Base-by-base conservation (phyloP, 2,797 vertebrate species). In the Propithecus perrieri region DNA sequence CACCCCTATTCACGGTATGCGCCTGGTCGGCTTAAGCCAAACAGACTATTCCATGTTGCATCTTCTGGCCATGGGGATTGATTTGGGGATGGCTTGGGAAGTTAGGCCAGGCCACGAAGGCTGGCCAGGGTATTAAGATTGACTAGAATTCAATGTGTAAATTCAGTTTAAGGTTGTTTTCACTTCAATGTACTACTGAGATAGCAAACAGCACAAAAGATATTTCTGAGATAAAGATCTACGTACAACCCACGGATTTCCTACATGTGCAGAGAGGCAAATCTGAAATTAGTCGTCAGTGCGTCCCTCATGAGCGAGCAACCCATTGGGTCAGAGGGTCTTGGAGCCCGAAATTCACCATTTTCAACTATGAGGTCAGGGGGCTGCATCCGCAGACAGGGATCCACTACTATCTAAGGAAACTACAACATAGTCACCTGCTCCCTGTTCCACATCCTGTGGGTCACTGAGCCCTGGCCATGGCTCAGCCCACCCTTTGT, bases 241-340 rank as follows among this genome's bases (percentile, higher is more conserved):
- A 17, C 5, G 4, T 84, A 12, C 1, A 22, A n/a, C 14, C 38
- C 11, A 8, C 14, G 15, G 50, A 5, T 24, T 75, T 89, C 86
- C 26, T 30, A 20, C 0, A 13, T 14, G 48, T 41, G 74, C 76
- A 76, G 50, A 83, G 48, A 76, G 28, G 50, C 15, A 59, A 48
- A 46, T 41, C 11, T 18, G 43, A 55, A 75, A 55, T n/a, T 38
- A 48, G 38, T n/a, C 41, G 17, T 67, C 76, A 24, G 80, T 63
- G 26, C 10, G 10, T 55, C 22, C 30, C 38, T 55, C 0, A 0
- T 28, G 55, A 57, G 7, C 30, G 1, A n/a, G 20, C 5, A 24
- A 46, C 17, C 30, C 24, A 18, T 14, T 33, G 38, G 30, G 17
- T 53, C 30, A 76, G 33, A 35, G 24, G 53, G 22, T 26, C 65